Percentiles rank a stretch among this genome's conserved stretches.
Evolutionary conservation across 2,888 invertebrate genomes (phyloP).

Genomic region (Epinotia nisella): DNA sequence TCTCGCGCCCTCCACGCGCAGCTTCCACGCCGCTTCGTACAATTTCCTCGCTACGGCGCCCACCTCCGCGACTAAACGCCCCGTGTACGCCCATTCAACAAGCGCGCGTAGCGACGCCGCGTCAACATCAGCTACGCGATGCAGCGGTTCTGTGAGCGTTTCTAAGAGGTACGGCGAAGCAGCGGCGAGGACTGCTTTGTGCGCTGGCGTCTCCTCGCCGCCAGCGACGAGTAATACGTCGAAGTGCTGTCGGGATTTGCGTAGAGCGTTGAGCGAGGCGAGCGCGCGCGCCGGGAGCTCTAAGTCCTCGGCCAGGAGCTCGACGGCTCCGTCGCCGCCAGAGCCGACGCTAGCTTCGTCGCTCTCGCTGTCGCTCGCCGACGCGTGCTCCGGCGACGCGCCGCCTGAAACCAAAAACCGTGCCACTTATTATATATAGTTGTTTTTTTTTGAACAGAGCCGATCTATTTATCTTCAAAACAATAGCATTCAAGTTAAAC

Average conservation of each 20-base stretch:
- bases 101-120: constrained; percentile 88
- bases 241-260: constrained; percentile 93
- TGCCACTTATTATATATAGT: neutral
- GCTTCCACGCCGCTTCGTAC: constrained; percentile 90
- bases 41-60: constrained; percentile 87
- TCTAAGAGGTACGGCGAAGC: constrained; percentile 91
- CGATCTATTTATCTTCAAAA: too few species aligned
- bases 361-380: constrained; percentile 36
- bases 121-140: constrained; percentile 61
- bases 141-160: constrained; percentile 84
- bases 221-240: constrained; percentile 93
- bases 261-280: constrained; percentile 89
- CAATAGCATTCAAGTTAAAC: too few species aligned
- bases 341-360: constrained; percentile 50
- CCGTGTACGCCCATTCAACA: constrained; percentile 93
- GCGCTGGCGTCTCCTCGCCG: constrained; percentile 85
- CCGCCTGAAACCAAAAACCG: constrained; percentile 20
- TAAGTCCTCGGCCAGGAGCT: constrained; percentile 84
- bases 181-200: constrained; percentile 91
- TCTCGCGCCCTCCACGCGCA: constrained; percentile 90
- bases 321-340: constrained; percentile 62
- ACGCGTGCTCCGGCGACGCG: constrained; percentile 35
- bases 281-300: constrained; percentile 86
- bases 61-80: constrained; percentile 83
- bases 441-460: too few species aligned